Evolutionary conservation across 2,113 vertebrate species (phyloP).

Genomic region (Chloebia gouldiae): DNA sequence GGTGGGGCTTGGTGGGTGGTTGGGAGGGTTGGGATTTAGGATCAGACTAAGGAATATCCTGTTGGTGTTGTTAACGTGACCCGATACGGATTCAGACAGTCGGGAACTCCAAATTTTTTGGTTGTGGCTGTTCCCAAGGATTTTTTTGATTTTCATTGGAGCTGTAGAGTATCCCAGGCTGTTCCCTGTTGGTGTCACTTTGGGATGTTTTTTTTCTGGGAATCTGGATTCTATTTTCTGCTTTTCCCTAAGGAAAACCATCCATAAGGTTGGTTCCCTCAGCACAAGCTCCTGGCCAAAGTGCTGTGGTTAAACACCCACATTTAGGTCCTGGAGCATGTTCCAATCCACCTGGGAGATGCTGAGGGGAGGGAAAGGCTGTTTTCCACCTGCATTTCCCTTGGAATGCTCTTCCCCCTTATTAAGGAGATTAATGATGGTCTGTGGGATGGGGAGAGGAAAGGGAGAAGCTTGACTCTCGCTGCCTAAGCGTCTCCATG

Average conservation of each 20-base stretch:
- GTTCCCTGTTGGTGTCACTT: not conserved
- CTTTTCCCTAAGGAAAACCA: not conserved
- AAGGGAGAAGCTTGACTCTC: not conserved
- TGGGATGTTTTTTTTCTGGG: not conserved
- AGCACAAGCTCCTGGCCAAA: not conserved
- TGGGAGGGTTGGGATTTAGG: not conserved
- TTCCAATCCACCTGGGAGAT: not conserved
- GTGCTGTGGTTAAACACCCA: not conserved
- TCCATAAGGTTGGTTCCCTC: not conserved
- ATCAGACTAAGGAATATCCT: rapidly evolving
- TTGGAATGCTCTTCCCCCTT: not conserved
- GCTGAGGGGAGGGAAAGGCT: not conserved
- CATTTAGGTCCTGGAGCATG: rapidly evolving
- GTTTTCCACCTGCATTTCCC: not conserved
- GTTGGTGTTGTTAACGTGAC: rapidly evolving
- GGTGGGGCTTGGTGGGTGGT: not conserved
- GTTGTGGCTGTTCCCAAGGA: not conserved
- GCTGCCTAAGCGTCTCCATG: rapidly evolving
- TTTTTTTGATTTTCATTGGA: rapidly evolving
- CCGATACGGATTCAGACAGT: rapidly evolving
- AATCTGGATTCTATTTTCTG: not conserved
- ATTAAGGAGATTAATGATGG: not conserved
- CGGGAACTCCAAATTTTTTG: not conserved
- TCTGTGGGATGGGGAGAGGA: not conserved
- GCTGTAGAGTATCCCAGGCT: not conserved